A percentile compares a stretch with the other conserved stretches of the same genome.
Evolutionary conservation across 2,888 invertebrate species (phyloP).

Genomic region (Apotomis capreana): DNA sequence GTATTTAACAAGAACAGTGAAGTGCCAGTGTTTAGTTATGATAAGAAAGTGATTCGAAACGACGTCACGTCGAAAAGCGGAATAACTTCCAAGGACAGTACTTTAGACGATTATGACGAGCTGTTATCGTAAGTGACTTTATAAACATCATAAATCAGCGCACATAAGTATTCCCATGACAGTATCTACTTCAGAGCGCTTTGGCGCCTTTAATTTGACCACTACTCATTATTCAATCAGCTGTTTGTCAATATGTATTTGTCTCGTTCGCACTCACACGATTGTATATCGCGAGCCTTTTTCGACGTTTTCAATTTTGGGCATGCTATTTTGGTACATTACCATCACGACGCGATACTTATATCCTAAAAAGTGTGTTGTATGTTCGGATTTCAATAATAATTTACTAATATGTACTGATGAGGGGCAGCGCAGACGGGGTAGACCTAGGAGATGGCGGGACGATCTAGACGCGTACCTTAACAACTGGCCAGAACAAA

Average conservation of each 20-base stretch:
- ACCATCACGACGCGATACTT: conserved; percentile 79
- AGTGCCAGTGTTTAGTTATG: conserved; percentile 49
- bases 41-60: conserved; percentile 49
- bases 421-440: no score
- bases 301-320: conserved; percentile 77
- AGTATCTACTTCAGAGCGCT: conserved; percentile 20
- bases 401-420: conserved; percentile 11
- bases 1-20: conserved; percentile 47
- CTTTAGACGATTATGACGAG: conserved; percentile 50
- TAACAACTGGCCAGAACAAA: no score
- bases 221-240: conserved; percentile 63
- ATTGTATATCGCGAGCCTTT: conserved; percentile 64
- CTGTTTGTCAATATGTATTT: conserved; percentile 77
- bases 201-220: conserved; percentile 39
- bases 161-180: conserved; percentile 9
- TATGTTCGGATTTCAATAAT: conserved; percentile 53
- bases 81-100: conserved; percentile 54
- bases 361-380: conserved; percentile 74
- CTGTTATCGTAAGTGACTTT: conserved; percentile 57
- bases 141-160: conserved; percentile 7
- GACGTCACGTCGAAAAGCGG: conserved; percentile 56
- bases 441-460: no score
- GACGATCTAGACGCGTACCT: no score
- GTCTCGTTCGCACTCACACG: conserved; percentile 65
- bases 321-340: conserved; percentile 82